Evolutionary conservation across 2,797 vertebrate species (phyloP), one percentile per base, ranked within the genome.

Genomic region (Holocentrus rufus): DNA sequence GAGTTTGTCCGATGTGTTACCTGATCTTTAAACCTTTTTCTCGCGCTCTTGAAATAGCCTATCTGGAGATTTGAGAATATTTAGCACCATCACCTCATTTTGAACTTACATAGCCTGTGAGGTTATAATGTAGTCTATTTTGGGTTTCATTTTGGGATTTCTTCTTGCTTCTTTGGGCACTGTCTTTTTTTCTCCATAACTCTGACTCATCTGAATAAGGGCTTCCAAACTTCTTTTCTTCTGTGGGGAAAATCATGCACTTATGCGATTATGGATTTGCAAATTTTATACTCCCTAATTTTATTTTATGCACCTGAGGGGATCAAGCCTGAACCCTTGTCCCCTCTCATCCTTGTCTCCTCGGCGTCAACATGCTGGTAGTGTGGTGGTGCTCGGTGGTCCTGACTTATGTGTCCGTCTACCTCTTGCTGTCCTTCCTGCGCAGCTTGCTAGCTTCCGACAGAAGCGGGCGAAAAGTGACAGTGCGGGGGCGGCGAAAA

Each of bases 401-500:
- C 63, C 93, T 98, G 59, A 90, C 92, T 65, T 98, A 97, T 52
- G 93, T 98, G 56, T 94, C 90, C 70, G 58, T 94, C 67, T 97
- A 96, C 88, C 89, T 96, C 60, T 94, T 95, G 1, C 94, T 96
- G 74, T 93, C 94, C 63, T 96, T 97, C 85, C 83, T 97, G 86
- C 93, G 92, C 93, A 99, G 97, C 91, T 98, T 96, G 95, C 94
- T 96, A 87, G 92, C 90, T 97, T 92, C 95, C 93, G 94, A 97
- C 95, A 96, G 92, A 93, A 92, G 89, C 95, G 96, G 93, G 72
- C 96, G 90, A 95, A 95, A 92, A 72, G 92, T 72, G 62, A 94
- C 93, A 0, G 94, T 93, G 7, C 92, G 92, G 88, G 95, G 93
- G 20, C 93, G 93, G 58, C 93, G 95, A 95, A 98, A 96, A 96